A percentile compares a stretch with the other conserved stretches of the same genome.
Conservation (phyloP, 30 jellyfish, hydroid and myxozoan species). For the Haliclystus octoradiatus region DNA sequence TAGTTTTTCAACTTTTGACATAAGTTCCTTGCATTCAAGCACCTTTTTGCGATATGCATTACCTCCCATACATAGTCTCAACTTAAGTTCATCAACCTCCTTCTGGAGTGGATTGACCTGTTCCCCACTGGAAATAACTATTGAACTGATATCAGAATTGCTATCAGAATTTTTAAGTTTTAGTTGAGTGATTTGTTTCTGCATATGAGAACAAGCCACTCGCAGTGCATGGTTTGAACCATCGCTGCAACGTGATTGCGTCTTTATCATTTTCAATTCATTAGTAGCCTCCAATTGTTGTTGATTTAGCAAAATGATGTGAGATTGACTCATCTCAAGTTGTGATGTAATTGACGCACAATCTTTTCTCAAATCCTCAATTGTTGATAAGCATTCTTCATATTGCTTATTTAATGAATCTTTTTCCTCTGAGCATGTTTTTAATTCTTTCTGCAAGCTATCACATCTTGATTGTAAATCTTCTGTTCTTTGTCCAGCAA, state of each 20-base stretch:
- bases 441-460: background rate
- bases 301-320: background rate
- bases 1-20: too few relatives aligned
- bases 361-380: too few relatives aligned
- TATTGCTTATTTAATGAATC: background rate
- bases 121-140: background rate
- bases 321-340: background rate
- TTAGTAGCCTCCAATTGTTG: background rate
- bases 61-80: constrained; percentile 67
- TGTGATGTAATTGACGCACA: too few relatives aligned
- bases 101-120: constrained; percentile 14
- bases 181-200: constrained; percentile 39
- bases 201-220: constrained; percentile 48
- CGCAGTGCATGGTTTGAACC: constrained; percentile 75
- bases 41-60: constrained; percentile 41
- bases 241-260: background rate
- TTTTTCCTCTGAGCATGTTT: background rate
- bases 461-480: background rate
- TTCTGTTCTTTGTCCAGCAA: background rate
- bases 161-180: constrained; percentile 23
- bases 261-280: background rate
- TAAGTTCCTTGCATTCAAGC: constrained; percentile 43
- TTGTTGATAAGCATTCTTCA: too few relatives aligned
- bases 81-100: constrained; percentile 48
- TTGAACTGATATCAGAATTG: background rate